phyloP scores from a whole-genome alignment of 2,888 invertebrate species.

The Phaonia tiefii region DNA sequence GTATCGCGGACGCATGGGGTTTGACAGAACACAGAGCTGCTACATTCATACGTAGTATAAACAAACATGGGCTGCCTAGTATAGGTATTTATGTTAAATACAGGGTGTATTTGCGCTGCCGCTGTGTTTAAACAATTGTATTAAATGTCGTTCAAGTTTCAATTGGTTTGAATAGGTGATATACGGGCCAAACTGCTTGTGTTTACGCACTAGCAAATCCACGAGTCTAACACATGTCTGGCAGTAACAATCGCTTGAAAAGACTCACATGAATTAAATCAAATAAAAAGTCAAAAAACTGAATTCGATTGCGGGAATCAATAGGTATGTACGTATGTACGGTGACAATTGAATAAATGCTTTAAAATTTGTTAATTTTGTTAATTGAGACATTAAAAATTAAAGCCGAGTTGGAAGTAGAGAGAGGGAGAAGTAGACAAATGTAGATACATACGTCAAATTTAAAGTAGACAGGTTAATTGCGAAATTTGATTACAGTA shows the following conservation, averaged over 20 bases:
- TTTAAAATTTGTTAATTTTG: not conserved
- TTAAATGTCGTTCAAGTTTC: conserved; percentile 23
- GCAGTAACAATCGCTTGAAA: not conserved
- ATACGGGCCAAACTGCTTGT: not conserved
- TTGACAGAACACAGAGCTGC: not conserved
- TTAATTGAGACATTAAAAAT: not conserved
- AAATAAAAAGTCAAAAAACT: not conserved
- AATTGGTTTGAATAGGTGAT: not conserved
- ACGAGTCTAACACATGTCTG: conserved; percentile 11
- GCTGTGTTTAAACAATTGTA: conserved; percentile 30
- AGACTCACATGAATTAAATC: not conserved
- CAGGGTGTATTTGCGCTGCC: not conserved
- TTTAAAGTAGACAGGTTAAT: too few relatives aligned
- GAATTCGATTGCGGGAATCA: not conserved
- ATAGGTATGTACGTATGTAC: not conserved
- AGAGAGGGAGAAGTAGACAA: too few relatives aligned
- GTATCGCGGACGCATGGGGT: not conserved
- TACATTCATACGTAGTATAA: not conserved
- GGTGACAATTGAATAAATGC: not conserved
- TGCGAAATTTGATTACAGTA: too few relatives aligned
- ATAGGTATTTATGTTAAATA: too few relatives aligned
- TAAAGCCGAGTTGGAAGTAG: too few relatives aligned
- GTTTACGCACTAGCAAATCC: conserved; percentile 3
- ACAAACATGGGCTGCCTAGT: too few relatives aligned
- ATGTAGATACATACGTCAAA: too few relatives aligned